Evolutionary conservation across 1,140 invertebrate genomes (phyloP).

Genomic region (Bathynomus jamesi): DNA sequence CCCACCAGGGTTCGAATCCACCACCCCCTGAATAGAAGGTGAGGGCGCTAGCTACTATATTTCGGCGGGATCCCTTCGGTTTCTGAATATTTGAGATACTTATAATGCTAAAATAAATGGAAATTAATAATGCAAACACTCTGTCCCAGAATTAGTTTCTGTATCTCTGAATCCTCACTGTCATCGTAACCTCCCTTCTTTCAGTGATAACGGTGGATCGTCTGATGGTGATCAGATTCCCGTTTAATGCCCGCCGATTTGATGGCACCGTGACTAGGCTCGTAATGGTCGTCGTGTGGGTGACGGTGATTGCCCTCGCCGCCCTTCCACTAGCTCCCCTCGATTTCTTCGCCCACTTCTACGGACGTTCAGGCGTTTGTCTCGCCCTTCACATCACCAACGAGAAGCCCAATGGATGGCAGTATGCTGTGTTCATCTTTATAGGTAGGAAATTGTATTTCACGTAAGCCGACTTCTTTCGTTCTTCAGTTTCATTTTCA

Average conservation of each 20-base stretch:
- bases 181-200: too few relatives aligned
- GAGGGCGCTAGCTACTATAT: too few relatives aligned
- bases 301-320: constrained; percentile 45
- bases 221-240: constrained; percentile 52
- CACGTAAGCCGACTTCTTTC: constrained; percentile 41
- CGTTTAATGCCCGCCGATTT: constrained; percentile 44
- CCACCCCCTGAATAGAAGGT: too few relatives aligned
- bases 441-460: constrained; percentile 47
- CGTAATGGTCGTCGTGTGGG: constrained; percentile 49
- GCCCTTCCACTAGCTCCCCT: constrained; percentile 46
- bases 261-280: constrained; percentile 45
- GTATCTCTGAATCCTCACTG: too few relatives aligned
- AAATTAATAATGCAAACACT: too few relatives aligned
- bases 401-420: constrained; percentile 51
- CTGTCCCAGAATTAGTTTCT: too few relatives aligned
- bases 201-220: constrained; percentile 52
- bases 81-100: too few relatives aligned
- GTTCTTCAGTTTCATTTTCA: background rate
- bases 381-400: constrained; percentile 53
- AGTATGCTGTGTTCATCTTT: constrained; percentile 54
- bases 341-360: constrained; percentile 51
- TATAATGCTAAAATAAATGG: too few relatives aligned
- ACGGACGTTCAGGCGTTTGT: constrained; percentile 54
- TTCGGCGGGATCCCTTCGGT: too few relatives aligned
- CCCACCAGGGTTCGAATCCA: too few relatives aligned